These are phyloP conservation scores for Solea senegalensis DNA, from an alignment of 2,113 vertebrate genomes.

Conservation along the genomic window DNA sequence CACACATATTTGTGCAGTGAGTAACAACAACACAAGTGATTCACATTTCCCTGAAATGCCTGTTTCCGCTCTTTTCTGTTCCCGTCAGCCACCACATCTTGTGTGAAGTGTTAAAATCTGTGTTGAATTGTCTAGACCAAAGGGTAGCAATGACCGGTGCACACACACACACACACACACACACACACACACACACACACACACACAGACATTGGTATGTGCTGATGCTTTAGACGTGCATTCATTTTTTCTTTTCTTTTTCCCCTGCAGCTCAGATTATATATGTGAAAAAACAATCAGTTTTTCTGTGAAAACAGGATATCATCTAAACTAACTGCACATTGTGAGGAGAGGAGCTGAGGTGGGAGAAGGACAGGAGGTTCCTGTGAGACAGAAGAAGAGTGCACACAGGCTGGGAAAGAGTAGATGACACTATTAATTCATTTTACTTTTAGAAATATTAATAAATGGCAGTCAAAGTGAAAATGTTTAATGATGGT, in stretches of 20 bases:
- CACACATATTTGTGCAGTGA: background rate
- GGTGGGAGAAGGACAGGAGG: background rate
- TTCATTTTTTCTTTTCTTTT: background rate
- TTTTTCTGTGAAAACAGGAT: conserved; percentile 3
- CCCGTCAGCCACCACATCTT: too few relatives aligned
- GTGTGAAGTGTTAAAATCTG: background rate
- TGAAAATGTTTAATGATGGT: background rate
- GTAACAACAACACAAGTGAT: background rate
- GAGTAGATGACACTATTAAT: background rate
- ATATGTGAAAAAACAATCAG: conserved; percentile 14
- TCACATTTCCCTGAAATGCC: background rate
- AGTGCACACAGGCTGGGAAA: background rate
- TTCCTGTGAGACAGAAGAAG: background rate
- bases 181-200: background rate
- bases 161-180: background rate
- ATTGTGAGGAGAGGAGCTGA: conserved; percentile 1
- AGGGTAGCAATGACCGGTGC: background rate
- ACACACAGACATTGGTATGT: background rate
- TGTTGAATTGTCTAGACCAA: background rate
- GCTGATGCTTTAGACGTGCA: conserved; percentile 4
- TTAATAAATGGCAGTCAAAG: background rate
- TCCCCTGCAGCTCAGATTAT: background rate
- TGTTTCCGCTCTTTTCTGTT: conserved; percentile 7
- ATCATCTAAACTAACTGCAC: background rate
- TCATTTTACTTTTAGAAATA: background rate